Evolutionary conservation across 2,888 invertebrate species (phyloP), one percentile per base, ranked within the genome.

Genomic region (Ernsta delagoae): DNA sequence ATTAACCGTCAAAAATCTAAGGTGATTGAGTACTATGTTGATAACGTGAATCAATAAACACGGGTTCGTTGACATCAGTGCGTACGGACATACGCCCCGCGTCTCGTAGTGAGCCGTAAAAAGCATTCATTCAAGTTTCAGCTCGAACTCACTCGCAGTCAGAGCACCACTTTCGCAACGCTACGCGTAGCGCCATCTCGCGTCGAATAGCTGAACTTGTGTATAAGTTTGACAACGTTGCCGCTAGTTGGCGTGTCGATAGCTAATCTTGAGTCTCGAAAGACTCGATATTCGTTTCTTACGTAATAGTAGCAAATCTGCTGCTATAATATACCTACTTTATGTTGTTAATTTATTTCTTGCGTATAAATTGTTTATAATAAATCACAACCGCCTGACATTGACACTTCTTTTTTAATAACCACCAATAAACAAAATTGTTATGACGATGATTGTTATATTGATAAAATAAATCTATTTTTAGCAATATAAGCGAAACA

Each of bases 121-220:
- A 84, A 85, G 88, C 91, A 90, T 92, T 91, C 92, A 92, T 90
- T 83, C 81, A 84, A 74, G 73, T 77, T 78, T 83, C 77, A 73
- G 67, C 75, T 78, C 76, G 79, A 77, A 75, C 72, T 81, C 82
- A 78, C 75, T 71, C 70, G 70, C 74, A 65, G 59, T 34, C 11
- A 72, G 65, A 75, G 87, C 88, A 85, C 85, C 86, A 85, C 84
- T 71, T 72, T 72, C 74, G 79, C 74, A 62, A 59, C 67, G 70
- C 50, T 61, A 64, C 54, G n/a, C 64, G 31, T 59, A 70, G 79
- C 89, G 91, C 87, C 90, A 91, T 79, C 92, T 88, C 78, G 82
- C 75, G 85, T 77, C 80, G 88, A 90, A 88, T 90, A 89, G 93
- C 80, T 65, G 82, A 87, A 92, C 86, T 77, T 77, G 54, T 65